A percentile compares a stretch with the other conserved stretches of the same genome.
Conservation (phyloP, 2,888 invertebrate species). For the Apotomis capreana region DNA sequence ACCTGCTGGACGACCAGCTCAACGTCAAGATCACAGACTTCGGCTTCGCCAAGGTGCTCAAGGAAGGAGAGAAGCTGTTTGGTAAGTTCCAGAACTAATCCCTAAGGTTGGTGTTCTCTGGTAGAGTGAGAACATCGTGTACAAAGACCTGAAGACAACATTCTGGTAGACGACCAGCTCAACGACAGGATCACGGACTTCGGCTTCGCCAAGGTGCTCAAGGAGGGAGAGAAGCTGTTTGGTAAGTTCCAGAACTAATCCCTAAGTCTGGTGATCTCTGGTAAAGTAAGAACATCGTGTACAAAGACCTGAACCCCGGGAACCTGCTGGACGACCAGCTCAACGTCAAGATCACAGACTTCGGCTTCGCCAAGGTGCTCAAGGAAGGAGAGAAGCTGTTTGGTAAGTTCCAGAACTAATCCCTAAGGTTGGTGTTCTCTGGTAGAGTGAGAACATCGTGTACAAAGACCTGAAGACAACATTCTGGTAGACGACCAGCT, state of each 20-base stretch:
- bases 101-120: too few species aligned
- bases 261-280: too few species aligned
- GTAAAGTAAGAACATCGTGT: too few species aligned
- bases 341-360: conserved; percentile 99
- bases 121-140: too few species aligned
- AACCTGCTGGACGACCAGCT: conserved; percentile 97
- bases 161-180: conserved; percentile 95
- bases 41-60: conserved; percentile 95
- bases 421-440: too few species aligned
- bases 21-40: conserved; percentile 99
- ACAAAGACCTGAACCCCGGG: conserved; percentile 92
- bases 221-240: conserved; percentile 89
- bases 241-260: conserved; percentile 81
- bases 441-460: too few species aligned
- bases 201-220: conserved; percentile 95
- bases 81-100: conserved; percentile 81
- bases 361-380: conserved; percentile 96
- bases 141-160: conserved; percentile 96
- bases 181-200: conserved; percentile 99
- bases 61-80: conserved; percentile 89
- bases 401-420: conserved; percentile 81
- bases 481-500: conserved; percentile 97
- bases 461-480: conserved; percentile 95
- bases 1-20: conserved; percentile 95
- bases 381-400: conserved; percentile 89